Base-by-base conservation (phyloP, 2,888 invertebrate species). In the Perizoma flavofasciatum region DNA sequence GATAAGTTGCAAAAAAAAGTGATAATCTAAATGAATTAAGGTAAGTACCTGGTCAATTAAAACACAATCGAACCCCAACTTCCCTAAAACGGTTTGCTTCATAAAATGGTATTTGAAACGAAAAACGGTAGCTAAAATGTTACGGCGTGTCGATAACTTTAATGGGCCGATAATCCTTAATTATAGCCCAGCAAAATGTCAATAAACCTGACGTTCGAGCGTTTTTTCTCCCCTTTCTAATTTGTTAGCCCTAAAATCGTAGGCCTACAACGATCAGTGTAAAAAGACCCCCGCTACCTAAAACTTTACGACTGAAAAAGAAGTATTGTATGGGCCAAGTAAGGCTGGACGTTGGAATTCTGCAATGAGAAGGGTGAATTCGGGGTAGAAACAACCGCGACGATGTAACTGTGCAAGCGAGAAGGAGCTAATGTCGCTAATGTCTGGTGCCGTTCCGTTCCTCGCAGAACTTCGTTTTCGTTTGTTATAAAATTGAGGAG, bases 201-300 rank as follows among this genome's bases (percentile, higher is more conserved):
- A 89, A 89, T 91, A 89, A 89, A 88, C 83, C 82, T 86, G 83
- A 86, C 83, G 82, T 83, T 86, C 73, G 75, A 79, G 79, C 82
- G 83, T 88, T 88, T 83, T 87, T 87, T 77, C 76, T 81, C 82
- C 83, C 89, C 88, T 81, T 81, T 67, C 83, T 87, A 88, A 88
- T 90, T 90, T 89, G 88, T 88, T 83, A 81, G 84, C 88, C 89
- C 89, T 85, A 88, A 90, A 88, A 86, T 85, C 85, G 85, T 77
- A 81, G 80, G 82, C 82, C 83, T 83, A 81, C 72, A 75, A 71
- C 56, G 58, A 69, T 86, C 77, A 80, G 10, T 65, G 9, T 68
- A 62, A 63, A 41, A 45, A 62, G 77, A 74, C 52, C 77, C 67
- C 22, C 66, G 63, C 44, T 44, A 33, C 32, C 9, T 41, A 49